These are phyloP conservation scores for Dichetophora obliterata DNA, from an alignment of 2,888 invertebrate species.

Conservation along the genomic window DNA sequence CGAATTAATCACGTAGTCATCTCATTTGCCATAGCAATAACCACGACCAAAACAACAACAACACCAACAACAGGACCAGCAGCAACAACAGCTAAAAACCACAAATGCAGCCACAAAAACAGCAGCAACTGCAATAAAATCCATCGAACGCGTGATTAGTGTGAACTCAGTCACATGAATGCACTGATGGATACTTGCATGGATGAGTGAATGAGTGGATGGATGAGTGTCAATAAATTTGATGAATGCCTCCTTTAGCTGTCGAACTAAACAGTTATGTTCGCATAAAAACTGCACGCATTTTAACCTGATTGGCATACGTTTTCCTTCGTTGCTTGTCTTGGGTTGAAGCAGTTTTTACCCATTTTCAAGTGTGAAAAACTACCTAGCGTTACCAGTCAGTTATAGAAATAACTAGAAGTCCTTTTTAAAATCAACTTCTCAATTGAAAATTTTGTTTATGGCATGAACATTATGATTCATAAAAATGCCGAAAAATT, in stretches of 20 bases:
- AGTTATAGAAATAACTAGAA: too few relatives aligned
- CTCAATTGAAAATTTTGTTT: too few relatives aligned
- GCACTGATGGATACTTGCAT: conserved; percentile 10
- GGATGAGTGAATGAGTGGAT: conserved; percentile 41
- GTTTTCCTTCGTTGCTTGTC: neutral
- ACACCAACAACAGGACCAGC: conserved; percentile 23
- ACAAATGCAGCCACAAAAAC: conserved; percentile 21
- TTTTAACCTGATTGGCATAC: conserved; percentile 14
- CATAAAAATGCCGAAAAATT: too few relatives aligned
- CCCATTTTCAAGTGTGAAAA: too few relatives aligned
- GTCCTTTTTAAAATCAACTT: too few relatives aligned
- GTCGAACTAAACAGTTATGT: conserved; percentile 54
- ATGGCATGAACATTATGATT: too few relatives aligned
- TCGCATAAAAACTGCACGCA: conserved; percentile 44
- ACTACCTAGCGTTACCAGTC: too few relatives aligned
- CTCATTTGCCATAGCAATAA: neutral
- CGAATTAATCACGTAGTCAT: neutral
- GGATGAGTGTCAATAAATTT: conserved; percentile 61
- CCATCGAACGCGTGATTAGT: conserved; percentile 44
- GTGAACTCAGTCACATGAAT: conserved; percentile 35
- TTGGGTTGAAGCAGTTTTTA: too few relatives aligned
- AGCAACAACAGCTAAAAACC: conserved; percentile 8
- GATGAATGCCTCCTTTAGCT: conserved; percentile 60
- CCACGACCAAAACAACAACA: conserved; percentile 28
- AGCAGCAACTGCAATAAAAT: conserved; percentile 32